A percentile compares a stretch with the other conserved stretches of the same genome.
phyloP scores from a whole-genome alignment of 2,888 invertebrate species.

The Flexamia atlantica region DNA sequence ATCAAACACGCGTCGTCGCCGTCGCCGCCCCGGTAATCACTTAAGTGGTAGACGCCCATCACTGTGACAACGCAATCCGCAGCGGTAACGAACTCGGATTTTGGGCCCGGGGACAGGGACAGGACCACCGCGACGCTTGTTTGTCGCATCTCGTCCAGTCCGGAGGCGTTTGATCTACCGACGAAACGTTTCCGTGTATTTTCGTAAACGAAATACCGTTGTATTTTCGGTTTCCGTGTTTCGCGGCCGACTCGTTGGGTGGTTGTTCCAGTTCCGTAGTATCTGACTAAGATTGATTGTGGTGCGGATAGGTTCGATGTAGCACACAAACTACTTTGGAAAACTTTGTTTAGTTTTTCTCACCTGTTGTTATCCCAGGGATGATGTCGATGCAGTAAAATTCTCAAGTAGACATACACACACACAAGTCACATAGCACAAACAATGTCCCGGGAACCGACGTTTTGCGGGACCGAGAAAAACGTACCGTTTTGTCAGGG shows the following conservation, averaged over 20 bases:
- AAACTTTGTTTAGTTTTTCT: too few species aligned
- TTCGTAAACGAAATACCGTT: neutral
- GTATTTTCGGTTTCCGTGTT: neutral
- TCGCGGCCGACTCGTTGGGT: neutral
- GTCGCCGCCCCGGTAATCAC: constrained; percentile 7
- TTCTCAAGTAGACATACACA: too few species aligned
- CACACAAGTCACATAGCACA: too few species aligned
- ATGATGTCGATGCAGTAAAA: too few species aligned
- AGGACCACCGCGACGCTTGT: constrained; percentile 22
- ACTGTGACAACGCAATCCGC: neutral
- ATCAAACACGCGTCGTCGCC: constrained; percentile 9
- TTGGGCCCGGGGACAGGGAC: too few species aligned
- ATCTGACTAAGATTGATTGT: too few species aligned
- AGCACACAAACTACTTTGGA: too few species aligned
- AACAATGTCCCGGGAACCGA: too few species aligned
- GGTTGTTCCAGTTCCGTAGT: neutral
- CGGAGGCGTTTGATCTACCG: neutral
- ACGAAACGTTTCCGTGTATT: neutral
- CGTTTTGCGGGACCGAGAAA: too few species aligned
- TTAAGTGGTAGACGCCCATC: neutral
- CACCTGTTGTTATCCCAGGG: too few species aligned
- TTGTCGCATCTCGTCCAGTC: neutral
- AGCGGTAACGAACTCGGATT: neutral
- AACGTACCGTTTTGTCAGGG: too few species aligned
- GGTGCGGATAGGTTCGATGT: too few species aligned